These are phyloP conservation scores for Drosophila nebulosa DNA, from an alignment of 1,140 invertebrate species.

Conservation along the genomic window DNA sequence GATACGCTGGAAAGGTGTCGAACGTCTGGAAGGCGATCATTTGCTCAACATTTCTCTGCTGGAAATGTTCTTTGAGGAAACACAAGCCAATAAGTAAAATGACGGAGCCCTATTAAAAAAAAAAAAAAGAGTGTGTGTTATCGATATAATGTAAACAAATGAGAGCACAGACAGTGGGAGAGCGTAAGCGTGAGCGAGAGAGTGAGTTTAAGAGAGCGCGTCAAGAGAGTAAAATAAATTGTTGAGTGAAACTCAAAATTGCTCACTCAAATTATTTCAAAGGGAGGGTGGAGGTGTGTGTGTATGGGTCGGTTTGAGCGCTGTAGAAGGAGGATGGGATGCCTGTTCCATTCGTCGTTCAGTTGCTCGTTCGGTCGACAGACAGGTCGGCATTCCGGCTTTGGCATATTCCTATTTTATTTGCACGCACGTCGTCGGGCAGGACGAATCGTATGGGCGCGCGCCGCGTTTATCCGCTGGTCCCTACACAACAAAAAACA, in stretches of 20 bases:
- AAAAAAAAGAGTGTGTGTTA: background rate
- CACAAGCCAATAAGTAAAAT: slow-evolving; percentile 5
- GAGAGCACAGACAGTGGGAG: background rate
- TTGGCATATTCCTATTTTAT: slow-evolving; percentile 30
- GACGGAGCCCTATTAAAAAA: background rate
- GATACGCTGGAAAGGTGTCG: slow-evolving; percentile 47
- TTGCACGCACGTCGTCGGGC: slow-evolving; percentile 74
- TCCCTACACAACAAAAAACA: no score
- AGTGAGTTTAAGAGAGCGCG: background rate
- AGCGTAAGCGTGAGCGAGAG: background rate
- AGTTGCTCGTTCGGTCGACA: background rate
- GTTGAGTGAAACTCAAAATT: slow-evolving; percentile 23
- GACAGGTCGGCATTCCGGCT: slow-evolving; percentile 35
- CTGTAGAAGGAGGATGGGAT: no score
- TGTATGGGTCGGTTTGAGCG: no score
- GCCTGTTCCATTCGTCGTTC: background rate
- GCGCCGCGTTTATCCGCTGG: slow-evolving; percentile 23
- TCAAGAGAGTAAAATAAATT: background rate
- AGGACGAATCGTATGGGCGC: slow-evolving; percentile 62
- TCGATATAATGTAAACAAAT: slow-evolving; percentile 18
- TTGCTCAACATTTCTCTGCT: slow-evolving; percentile 33
- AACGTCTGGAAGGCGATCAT: slow-evolving; percentile 52
- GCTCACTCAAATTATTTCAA: background rate
- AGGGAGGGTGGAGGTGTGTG: background rate
- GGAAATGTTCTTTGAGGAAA: slow-evolving; percentile 55